Evolutionary conservation across 1,140 invertebrate genomes (phyloP), one percentile per base, ranked within the genome.

Genomic region (Drosophila oshimai): DNA sequence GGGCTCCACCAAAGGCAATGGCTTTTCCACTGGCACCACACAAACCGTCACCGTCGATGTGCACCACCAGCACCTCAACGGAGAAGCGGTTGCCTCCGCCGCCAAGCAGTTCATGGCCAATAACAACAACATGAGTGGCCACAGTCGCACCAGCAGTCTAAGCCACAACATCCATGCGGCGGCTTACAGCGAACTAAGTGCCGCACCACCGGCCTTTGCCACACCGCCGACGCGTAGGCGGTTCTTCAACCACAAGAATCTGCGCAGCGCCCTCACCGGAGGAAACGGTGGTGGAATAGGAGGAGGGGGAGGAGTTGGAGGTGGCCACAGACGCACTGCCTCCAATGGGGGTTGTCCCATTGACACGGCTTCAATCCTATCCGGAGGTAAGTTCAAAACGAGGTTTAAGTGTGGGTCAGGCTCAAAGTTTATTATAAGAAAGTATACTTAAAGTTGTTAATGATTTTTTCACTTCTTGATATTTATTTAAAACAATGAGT

Each of bases 191-290:
- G 89, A 89, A 39, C 65, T 90, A 68, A 79, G 76, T 81, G 70
- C 72, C 15, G 75, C 89, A 34, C 71, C 89, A 36, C 74, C 89
- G 47, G 67, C 89, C 51, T 95, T 95, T 34, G 96, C 95, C 15
- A 95, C 95, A 33, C 95, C 95, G 0, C 95, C 95, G 77, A 95
- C 94, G 36, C 93, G 95, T 62, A 94, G 95, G 90, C 94, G 95
- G 92, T 96, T 96, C 91, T 93, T 96, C 13, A 96, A 95, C 73
- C 94, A 95, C 0, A 96, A 96, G 91, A 94, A 94, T 12, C 90
- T 96, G 24, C 92, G 94, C 50, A 96, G 94, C 89, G 95, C 95
- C 5, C 95, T 95, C 67, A 92, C 92, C 3, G 81, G 90, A 41
- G 61, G 61, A 31, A 15, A 24, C 4, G n/a, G 45, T 3, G 51